phyloP scores from a whole-genome alignment of 2,797 vertebrate species.

The Odontamblyopus rebecca region DNA sequence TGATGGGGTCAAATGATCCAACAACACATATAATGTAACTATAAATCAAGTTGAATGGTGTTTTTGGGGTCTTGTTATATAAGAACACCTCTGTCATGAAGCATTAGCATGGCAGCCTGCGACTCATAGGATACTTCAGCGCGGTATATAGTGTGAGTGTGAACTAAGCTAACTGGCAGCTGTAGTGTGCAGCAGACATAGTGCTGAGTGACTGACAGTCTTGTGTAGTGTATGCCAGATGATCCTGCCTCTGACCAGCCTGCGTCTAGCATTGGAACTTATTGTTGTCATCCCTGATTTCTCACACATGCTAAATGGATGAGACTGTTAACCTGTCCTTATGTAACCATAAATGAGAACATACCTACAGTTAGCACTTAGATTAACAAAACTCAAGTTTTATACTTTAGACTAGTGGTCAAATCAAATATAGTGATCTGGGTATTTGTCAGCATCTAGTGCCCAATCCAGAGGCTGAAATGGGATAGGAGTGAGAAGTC shows the following conservation, averaged over 20 bases:
- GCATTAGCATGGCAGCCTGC: conserved; percentile 30
- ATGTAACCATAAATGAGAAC: conserved; percentile 5
- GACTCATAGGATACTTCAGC: conserved; percentile 44
- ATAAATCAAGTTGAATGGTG: background rate
- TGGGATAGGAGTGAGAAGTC: background rate
- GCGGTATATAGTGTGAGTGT: conserved; percentile 69
- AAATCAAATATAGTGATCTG: background rate
- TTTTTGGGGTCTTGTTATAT: background rate
- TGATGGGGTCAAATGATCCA: background rate
- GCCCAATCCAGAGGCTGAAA: background rate
- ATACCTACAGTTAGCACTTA: background rate
- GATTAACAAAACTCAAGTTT: background rate
- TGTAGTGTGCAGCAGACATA: conserved; percentile 71
- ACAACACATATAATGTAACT: background rate
- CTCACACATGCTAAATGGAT: conserved; percentile 79
- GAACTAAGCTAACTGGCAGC: conserved; percentile 72
- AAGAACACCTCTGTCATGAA: conserved; percentile 34
- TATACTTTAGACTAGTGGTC: background rate
- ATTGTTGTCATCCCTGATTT: conserved; percentile 84
- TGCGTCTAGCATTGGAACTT: conserved; percentile 73
- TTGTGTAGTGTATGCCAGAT: conserved; percentile 64
- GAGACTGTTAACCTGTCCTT: conserved; percentile 42
- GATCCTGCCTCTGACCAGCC: conserved; percentile 50
- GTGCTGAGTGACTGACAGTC: conserved; percentile 77
- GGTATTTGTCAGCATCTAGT: background rate